phyloP scores from a whole-genome alignment of 2,797 vertebrate genomes.

The Enteromius thamalakanensis region DNA sequence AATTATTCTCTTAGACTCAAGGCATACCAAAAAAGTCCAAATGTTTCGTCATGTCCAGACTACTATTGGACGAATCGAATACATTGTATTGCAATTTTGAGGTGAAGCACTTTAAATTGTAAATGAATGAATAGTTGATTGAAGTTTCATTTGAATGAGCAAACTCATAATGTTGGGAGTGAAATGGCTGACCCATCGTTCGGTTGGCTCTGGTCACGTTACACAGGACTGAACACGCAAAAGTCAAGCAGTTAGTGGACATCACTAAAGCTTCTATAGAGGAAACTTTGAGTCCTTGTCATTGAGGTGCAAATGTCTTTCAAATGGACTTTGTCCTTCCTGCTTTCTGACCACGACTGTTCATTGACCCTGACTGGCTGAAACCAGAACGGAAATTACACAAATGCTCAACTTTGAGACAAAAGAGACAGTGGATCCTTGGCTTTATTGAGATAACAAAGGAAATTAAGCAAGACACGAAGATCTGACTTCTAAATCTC shows the following conservation, averaged over 20 bases:
- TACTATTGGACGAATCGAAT: background rate
- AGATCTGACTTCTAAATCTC: slow-evolving; percentile 32
- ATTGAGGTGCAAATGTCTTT: slow-evolving; percentile 60
- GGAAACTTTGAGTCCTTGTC: slow-evolving; percentile 50
- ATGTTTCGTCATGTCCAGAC: background rate
- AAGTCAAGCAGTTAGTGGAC: slow-evolving; percentile 45
- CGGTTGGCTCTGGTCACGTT: slow-evolving; percentile 57
- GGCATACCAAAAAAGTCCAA: background rate
- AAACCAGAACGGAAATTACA: slow-evolving; percentile 34
- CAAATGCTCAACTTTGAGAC: slow-evolving; percentile 34
- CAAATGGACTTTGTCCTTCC: slow-evolving; percentile 49
- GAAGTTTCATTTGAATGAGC: slow-evolving; percentile 27
- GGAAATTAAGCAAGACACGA: slow-evolving; percentile 38
- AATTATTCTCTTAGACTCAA: background rate
- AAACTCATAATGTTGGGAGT: slow-evolving; percentile 27
- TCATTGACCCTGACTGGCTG: slow-evolving; percentile 21
- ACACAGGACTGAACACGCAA: slow-evolving; percentile 27
- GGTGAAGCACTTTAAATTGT: background rate
- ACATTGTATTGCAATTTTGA: background rate
- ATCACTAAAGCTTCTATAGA: slow-evolving; percentile 53
- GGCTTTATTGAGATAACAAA: slow-evolving; percentile 39
- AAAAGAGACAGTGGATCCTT: slow-evolving; percentile 33
- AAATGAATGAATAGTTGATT: slow-evolving; percentile 23
- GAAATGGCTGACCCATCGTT: slow-evolving; percentile 62
- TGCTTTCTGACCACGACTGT: slow-evolving; percentile 33